A percentile compares a stretch with the other conserved stretches of the same genome.
Evolutionary conservation across 2,113 vertebrate genomes (phyloP).

Genomic region (Coracopsis vasa): DNA sequence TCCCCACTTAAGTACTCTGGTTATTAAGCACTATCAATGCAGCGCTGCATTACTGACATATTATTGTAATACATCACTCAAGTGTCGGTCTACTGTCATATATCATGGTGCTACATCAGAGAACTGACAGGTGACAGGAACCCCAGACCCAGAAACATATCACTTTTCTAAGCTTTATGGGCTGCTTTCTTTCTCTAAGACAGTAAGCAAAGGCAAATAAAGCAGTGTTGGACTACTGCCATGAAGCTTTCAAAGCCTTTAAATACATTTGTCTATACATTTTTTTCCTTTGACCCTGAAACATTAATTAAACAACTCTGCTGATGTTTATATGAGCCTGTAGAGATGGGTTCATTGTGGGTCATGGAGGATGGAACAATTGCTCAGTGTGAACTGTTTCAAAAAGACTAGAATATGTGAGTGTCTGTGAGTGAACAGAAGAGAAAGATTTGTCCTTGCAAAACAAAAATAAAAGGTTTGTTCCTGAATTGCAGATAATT

Average conservation of each 20-base stretch:
- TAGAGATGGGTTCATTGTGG: neutral
- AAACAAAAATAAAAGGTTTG: neutral
- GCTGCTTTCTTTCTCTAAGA: neutral
- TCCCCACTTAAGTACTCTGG: neutral
- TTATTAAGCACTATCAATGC: slow-evolving; percentile 49
- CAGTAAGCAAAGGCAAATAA: neutral
- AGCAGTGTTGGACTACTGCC: neutral
- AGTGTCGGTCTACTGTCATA: slow-evolving; percentile 4
- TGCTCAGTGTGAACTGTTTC: neutral
- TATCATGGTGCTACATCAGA: slow-evolving; percentile 22
- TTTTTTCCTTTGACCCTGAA: neutral
- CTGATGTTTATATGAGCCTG: neutral
- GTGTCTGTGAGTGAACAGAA: neutral
- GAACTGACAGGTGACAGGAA: slow-evolving; percentile 28
- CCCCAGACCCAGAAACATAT: neutral
- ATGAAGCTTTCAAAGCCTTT: neutral
- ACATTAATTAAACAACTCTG: slow-evolving; percentile 23
- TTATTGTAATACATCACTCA: slow-evolving; percentile 42
- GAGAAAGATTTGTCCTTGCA: neutral
- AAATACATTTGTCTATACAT: neutral
- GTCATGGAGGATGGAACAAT: neutral
- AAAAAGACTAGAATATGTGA: neutral
- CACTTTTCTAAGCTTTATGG: neutral
- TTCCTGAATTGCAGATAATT: neutral
- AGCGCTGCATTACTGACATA: slow-evolving; percentile 15